Evolutionary conservation across 1,140 invertebrate genomes (phyloP), one percentile per base, ranked within the genome.

Genomic region (Acromyrmex charruanus): DNA sequence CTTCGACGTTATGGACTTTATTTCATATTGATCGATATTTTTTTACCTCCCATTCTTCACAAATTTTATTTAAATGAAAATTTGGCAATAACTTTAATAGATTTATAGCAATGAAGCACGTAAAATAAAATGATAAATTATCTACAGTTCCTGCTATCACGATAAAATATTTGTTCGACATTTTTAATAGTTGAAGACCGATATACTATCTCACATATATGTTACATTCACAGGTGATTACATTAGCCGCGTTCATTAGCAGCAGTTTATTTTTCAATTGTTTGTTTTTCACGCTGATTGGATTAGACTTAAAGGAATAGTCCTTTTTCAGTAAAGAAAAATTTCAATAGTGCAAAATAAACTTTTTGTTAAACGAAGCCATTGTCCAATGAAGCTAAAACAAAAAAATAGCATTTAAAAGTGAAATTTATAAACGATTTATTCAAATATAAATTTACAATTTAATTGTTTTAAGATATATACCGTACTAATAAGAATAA

Each of bases 361-460:
- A 39, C 35, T 9, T 39, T 39, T 39, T 39, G 6, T 39, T 39
- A 39, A 39, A 39, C 6, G 6, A 39, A 6, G 35, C 7, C 35
- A 39, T 39, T 39, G 7, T 39, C 7, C 0, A 18, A 35, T 21
- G 0, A 68, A 39, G n/a, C 10, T 68, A 39, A 68, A 68, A 68
- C 3, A 66, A 66, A 66, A 35, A 66, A 66, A 66, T 63, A 63
- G 10, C 21, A 63, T 31, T 31, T 31, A 63, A 31, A 63, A 31
- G 18, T 63, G 0, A 63, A 59, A 10, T 59, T 21, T 55, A 55
- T 53, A 55, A 31, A 31, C n/a, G 1, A 66, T 68, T 68, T 44
- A 44, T 68, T 68, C 10, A n/a, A 14, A 68, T 68, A 14, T 68
- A 68, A 68, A 68, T 68, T 68, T 68, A 68, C 35, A 66, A 21